Evolutionary conservation across 1,140 invertebrate genomes (phyloP).

Genomic region (Diprion similis): DNA sequence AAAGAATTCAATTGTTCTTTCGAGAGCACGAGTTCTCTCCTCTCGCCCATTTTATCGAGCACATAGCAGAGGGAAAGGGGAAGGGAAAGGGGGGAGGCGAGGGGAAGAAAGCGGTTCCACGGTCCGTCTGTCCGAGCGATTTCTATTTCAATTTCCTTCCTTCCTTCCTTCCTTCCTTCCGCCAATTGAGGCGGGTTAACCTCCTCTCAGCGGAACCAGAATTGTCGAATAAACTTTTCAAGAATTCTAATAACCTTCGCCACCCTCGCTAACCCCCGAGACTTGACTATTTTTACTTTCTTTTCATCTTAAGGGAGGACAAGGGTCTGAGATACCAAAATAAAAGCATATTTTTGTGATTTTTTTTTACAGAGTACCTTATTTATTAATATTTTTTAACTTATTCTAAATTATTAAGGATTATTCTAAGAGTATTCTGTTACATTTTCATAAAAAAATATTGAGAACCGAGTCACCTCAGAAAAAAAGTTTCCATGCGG

Average conservation of each 20-base stretch:
- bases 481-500: too few species aligned
- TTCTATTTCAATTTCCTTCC: not conserved
- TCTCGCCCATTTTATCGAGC: not conserved
- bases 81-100: conserved; percentile 12
- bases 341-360: too few species aligned
- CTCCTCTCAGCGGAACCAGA: not conserved
- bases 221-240: conserved; percentile 1
- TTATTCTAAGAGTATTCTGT: too few species aligned
- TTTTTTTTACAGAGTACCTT: too few species aligned
- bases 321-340: too few species aligned
- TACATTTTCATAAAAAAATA: too few species aligned
- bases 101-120: not conserved
- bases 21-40: not conserved
- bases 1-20: conserved; percentile 6
- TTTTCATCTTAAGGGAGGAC: too few species aligned
- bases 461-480: too few species aligned
- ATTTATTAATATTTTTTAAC: too few species aligned
- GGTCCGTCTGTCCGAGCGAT: not conserved
- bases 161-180: not conserved
- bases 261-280: too few species aligned
- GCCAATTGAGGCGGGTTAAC: conserved; percentile 4
- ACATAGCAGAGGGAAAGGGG: not conserved
- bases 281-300: too few species aligned
- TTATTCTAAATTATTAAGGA: too few species aligned
- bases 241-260: not conserved